Evolutionary conservation across 2,113 vertebrate species (phyloP).

Genomic region (Triplophysa tibetana): DNA sequence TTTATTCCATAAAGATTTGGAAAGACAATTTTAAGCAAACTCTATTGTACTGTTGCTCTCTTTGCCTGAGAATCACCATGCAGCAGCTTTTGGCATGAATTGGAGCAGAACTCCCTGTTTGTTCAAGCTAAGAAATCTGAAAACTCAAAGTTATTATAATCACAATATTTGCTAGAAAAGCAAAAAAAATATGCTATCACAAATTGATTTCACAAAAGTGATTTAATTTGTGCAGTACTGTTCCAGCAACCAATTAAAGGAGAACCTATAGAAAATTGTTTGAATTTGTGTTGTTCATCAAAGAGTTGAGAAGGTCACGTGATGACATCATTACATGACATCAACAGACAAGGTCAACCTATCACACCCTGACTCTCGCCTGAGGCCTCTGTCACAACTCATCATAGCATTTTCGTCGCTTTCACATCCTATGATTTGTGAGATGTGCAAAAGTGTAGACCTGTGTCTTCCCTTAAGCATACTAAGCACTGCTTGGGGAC

Average conservation of each 20-base stretch:
- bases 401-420: slow-evolving; percentile 50
- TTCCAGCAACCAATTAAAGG: neutral
- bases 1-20: too few species aligned
- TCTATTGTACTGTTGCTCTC: too few species aligned
- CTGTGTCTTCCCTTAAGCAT: slow-evolving; percentile 20
- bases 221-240: neutral
- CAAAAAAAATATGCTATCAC: too few species aligned
- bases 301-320: neutral
- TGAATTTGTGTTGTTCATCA: neutral
- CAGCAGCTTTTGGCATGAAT: too few species aligned
- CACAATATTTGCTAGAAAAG: too few species aligned
- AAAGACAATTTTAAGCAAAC: too few species aligned
- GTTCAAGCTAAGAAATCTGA: too few species aligned
- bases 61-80: too few species aligned
- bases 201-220: neutral
- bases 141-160: too few species aligned
- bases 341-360: slow-evolving; percentile 37
- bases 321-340: slow-evolving; percentile 21
- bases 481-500: neutral
- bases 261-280: too few species aligned
- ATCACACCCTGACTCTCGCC: slow-evolving; percentile 31
- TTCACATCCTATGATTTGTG: slow-evolving; percentile 5
- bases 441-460: neutral
- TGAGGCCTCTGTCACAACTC: slow-evolving; percentile 39
- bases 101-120: too few species aligned